A percentile compares a stretch with the other conserved stretches of the same genome.
Conservation (phyloP, 1,140 invertebrate species). For the Drosophila watanabei region DNA sequence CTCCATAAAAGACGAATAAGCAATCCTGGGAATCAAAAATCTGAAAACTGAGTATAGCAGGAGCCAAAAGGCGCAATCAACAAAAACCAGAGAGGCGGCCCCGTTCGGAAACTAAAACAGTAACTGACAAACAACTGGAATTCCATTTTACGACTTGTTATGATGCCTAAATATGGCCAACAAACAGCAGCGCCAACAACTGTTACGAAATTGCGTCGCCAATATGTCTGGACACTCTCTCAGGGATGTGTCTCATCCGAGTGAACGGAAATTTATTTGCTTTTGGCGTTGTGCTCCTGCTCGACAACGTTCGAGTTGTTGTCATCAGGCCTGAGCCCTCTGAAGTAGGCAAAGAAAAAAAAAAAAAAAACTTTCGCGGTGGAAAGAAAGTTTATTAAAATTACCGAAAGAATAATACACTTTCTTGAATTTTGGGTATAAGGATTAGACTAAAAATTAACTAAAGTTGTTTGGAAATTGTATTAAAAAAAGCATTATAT, state of each 20-base stretch:
- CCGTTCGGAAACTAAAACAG: slow-evolving; percentile 29
- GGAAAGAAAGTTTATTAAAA: neutral
- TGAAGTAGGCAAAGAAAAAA: slow-evolving; percentile 25
- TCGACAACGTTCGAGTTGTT: slow-evolving; percentile 12
- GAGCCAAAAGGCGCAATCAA: slow-evolving; percentile 50
- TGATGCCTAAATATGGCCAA: slow-evolving; percentile 67
- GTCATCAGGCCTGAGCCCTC: slow-evolving; percentile 37
- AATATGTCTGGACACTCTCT: slow-evolving; percentile 68
- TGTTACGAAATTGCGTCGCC: slow-evolving; percentile 58
- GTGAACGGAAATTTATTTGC: slow-evolving; percentile 69
- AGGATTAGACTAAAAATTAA: neutral
- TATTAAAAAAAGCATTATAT: neutral
- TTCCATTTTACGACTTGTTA: slow-evolving; percentile 72
- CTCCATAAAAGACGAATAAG: slow-evolving; percentile 33
- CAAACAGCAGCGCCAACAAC: slow-evolving; percentile 28
- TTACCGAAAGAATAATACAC: slow-evolving; percentile 11
- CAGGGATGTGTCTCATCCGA: slow-evolving; percentile 50
- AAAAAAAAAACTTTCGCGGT: slow-evolving; percentile 9
- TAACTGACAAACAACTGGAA: slow-evolving; percentile 50
- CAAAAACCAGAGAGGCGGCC: slow-evolving; percentile 14
- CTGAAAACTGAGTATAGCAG: slow-evolving; percentile 61
- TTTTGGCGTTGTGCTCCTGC: slow-evolving; percentile 18
- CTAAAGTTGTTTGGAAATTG: neutral
- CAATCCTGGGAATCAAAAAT: slow-evolving; percentile 66
- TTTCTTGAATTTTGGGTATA: neutral